Conservation (phyloP, 2,797 vertebrate genomes). For the Takifugu rubripes region DNA sequence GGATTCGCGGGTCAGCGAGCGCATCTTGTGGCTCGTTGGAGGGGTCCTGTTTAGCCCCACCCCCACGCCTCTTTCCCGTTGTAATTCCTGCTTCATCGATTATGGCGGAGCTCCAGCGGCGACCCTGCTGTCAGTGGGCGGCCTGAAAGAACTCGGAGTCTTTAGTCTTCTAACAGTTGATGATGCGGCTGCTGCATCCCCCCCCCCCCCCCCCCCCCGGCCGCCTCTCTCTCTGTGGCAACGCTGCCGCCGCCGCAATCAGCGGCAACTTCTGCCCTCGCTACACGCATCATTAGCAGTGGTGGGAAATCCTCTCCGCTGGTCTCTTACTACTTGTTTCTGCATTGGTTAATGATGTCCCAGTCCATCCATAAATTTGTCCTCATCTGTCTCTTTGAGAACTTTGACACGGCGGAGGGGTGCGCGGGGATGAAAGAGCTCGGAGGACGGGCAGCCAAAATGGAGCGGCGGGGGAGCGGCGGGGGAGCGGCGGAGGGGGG, state of each 20-base stretch:
- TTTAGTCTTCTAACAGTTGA: conserved; percentile 34
- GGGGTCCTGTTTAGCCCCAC: not conserved
- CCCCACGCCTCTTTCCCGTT: conserved; percentile 39
- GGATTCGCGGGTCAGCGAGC: conserved; percentile 1
- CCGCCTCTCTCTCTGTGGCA: conserved; percentile 36
- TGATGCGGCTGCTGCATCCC: conserved; percentile 30
- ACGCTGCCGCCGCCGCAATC: conserved; percentile 37
- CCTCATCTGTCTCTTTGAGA: conserved; percentile 55
- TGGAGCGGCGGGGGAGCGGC: conserved; percentile 34
- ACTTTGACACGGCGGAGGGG: conserved; percentile 61
- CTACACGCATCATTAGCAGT: conserved; percentile 60
- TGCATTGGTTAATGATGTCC: conserved; percentile 69
- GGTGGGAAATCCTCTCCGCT: conserved; percentile 43
- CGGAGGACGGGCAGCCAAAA: conserved; percentile 43
- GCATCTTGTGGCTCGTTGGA: not conserved
- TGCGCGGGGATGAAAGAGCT: conserved; percentile 49
- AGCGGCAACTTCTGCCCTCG: conserved; percentile 48
- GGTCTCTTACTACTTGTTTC: conserved; percentile 47
- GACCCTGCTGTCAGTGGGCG: conserved; percentile 15
- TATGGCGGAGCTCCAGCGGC: conserved; percentile 20
- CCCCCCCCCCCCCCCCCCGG: conserved; percentile 15
- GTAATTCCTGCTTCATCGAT: conserved; percentile 33
- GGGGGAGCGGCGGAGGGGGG: conserved; percentile 36
- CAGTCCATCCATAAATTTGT: conserved; percentile 69
- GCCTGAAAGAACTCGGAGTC: conserved; percentile 28